phyloP scores from a whole-genome alignment of 2,888 invertebrate species.

The Rosalia funebris region DNA sequence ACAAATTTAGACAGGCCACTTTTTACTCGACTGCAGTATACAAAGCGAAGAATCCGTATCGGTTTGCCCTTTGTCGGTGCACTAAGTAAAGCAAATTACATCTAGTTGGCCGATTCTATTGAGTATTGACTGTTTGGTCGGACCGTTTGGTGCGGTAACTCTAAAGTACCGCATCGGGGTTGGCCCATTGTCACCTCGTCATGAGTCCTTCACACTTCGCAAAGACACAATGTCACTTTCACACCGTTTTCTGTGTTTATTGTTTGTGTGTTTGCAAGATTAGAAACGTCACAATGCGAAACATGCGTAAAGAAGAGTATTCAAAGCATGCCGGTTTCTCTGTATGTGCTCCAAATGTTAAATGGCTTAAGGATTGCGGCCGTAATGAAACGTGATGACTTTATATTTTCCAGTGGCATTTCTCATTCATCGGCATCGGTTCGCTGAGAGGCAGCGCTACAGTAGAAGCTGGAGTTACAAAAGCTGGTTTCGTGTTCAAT shows the following conservation, averaged over 20 bases:
- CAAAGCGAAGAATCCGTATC: too few species aligned
- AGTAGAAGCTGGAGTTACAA: background rate
- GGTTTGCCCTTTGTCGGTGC: slow-evolving; percentile 57
- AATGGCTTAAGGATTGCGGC: slow-evolving; percentile 27
- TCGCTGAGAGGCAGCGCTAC: background rate
- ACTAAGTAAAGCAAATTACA: slow-evolving; percentile 60
- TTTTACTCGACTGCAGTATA: too few species aligned
- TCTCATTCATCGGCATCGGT: slow-evolving; percentile 6
- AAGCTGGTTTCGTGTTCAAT: too few species aligned
- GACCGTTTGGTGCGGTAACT: slow-evolving; percentile 56
- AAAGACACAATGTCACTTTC: slow-evolving; percentile 63
- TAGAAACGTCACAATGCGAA: slow-evolving; percentile 46
- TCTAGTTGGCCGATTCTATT: slow-evolving; percentile 59
- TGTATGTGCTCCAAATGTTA: slow-evolving; percentile 34
- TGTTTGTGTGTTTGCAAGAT: slow-evolving; percentile 61
- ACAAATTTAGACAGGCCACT: too few species aligned
- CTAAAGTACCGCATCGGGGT: slow-evolving; percentile 63
- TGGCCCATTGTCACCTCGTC: slow-evolving; percentile 58
- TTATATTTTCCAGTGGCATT: slow-evolving; percentile 28
- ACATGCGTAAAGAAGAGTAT: slow-evolving; percentile 29
- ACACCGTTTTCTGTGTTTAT: slow-evolving; percentile 60
- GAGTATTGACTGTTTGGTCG: slow-evolving; percentile 48
- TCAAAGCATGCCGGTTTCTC: slow-evolving; percentile 8
- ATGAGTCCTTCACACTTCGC: slow-evolving; percentile 60
- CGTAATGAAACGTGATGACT: slow-evolving; percentile 35